A percentile compares a stretch with the other conserved stretches of the same genome.
Evolutionary conservation across 2,113 vertebrate species (phyloP).

Genomic region (Equus quagga): DNA sequence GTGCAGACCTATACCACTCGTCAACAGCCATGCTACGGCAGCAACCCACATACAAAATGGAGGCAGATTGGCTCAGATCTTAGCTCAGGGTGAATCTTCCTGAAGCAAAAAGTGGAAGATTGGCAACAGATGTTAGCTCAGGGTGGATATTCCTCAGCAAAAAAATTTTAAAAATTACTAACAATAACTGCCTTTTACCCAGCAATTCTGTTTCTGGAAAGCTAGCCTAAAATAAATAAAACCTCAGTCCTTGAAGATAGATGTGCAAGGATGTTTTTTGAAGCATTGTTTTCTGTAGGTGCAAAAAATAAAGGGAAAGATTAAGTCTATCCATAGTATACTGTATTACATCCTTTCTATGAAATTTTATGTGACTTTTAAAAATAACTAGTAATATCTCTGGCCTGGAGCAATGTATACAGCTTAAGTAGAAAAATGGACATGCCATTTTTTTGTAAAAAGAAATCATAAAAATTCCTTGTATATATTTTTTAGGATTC

Average conservation of each 20-base stretch:
- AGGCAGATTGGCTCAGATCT: too few species aligned
- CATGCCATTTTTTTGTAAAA: not conserved
- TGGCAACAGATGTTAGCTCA: too few species aligned
- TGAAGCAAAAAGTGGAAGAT: too few species aligned
- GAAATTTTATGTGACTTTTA: not conserved
- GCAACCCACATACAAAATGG: too few species aligned
- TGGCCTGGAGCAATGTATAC: not conserved
- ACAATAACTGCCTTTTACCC: not conserved
- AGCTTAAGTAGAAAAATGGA: not conserved
- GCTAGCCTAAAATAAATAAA: not conserved
- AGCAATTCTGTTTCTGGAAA: not conserved
- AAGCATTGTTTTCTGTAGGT: not conserved
- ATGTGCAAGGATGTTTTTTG: not conserved
- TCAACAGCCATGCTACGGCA: too few species aligned
- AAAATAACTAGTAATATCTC: not conserved
- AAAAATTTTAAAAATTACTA: not conserved
- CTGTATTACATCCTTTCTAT: not conserved
- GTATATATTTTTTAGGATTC: not conserved
- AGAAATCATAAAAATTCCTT: not conserved
- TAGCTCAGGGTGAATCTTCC: too few species aligned
- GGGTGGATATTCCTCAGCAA: too few species aligned
- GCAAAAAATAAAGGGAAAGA: not conserved
- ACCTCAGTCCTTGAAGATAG: not conserved
- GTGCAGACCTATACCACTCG: too few species aligned
- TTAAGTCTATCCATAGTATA: not conserved